phyloP scores from a whole-genome alignment of 2,888 invertebrate species.

The Morpho deidamia region DNA sequence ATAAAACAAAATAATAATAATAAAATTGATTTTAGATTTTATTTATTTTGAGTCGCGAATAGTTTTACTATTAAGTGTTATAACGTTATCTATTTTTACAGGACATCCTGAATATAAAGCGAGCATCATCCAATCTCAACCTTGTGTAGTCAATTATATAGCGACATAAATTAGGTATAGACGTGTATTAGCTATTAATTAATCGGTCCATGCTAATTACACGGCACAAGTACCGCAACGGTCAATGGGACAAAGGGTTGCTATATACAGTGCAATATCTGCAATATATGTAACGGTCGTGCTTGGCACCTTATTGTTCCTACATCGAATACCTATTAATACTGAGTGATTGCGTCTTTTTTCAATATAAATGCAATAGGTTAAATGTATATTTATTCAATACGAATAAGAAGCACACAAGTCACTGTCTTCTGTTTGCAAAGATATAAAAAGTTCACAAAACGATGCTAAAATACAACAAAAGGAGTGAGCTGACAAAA shows the following conservation, averaged over 20 bases:
- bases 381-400: too few relatives aligned
- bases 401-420: too few relatives aligned
- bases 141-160: conserved; percentile 4
- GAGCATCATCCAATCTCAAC: background rate
- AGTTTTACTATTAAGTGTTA: too few relatives aligned
- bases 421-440: too few relatives aligned
- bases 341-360: too few relatives aligned
- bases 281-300: conserved; percentile 22
- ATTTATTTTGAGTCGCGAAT: too few relatives aligned
- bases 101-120: too few relatives aligned
- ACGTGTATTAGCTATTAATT: conserved; percentile 67
- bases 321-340: background rate
- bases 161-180: conserved; percentile 28
- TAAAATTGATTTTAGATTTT: too few relatives aligned
- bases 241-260: conserved; percentile 53
- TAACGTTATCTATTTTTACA: too few relatives aligned
- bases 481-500: conserved; percentile 16
- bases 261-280: conserved; percentile 10
- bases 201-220: conserved; percentile 69
- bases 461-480: conserved; percentile 1
- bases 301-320: background rate
- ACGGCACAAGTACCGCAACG: conserved; percentile 48
- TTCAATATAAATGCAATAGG: too few relatives aligned
- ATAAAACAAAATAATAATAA: too few relatives aligned
- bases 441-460: background rate